phyloP scores from a whole-genome alignment of 2,113 vertebrate genomes.

The mouse (Mus musculus) region GRCm39 chr14:103267501-103268000 shows the following conservation, averaged over 20 bases:
- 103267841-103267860: background rate
- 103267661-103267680: background rate
- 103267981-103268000: too few relatives aligned
- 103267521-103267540: background rate
- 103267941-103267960: background rate
- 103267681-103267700: background rate
- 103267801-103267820: too few relatives aligned
- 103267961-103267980: background rate
- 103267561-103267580: background rate
- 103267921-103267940: background rate
- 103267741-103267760: background rate
- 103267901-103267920: too few relatives aligned
- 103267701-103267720: too few relatives aligned
- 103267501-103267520: background rate
- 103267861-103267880: too few relatives aligned
- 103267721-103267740: background rate
- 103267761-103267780: background rate
- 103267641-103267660: background rate
- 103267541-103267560: background rate
- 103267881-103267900: too few relatives aligned
- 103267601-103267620: background rate
- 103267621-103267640: background rate
- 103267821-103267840: too few relatives aligned
- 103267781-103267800: background rate
- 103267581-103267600: background rate